phyloP scores from a whole-genome alignment of 2,888 invertebrate genomes.

The Leptura quadrifasciata region DNA sequence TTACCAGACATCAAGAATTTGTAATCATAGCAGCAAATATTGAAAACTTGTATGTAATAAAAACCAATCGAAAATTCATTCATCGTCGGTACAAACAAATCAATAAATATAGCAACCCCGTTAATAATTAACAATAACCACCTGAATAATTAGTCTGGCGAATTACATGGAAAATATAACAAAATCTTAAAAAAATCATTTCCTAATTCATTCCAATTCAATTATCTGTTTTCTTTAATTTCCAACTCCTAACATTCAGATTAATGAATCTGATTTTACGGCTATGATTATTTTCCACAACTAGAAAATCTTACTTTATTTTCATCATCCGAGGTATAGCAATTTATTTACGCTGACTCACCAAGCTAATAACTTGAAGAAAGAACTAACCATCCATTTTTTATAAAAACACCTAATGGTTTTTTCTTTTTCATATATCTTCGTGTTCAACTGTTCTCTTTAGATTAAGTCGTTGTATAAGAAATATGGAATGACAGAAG shows the following conservation, averaged over 20 bases:
- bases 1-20: no score
- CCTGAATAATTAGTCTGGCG: no score
- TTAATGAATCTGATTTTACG: not conserved
- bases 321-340: constrained; percentile 20
- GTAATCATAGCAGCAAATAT: no score
- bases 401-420: constrained; percentile 37
- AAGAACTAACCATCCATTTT: constrained; percentile 38
- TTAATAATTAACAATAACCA: no score
- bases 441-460: constrained; percentile 52
- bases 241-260: not conserved
- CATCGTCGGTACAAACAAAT: no score
- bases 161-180: no score
- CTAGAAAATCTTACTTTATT: not conserved
- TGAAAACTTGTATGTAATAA: no score
- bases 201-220: no score
- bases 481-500: constrained; percentile 58
- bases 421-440: constrained; percentile 50
- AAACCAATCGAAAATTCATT: no score
- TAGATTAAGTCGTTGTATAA: constrained; percentile 53
- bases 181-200: no score
- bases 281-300: not conserved
- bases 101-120: no score
- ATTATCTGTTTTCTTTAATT: no score
- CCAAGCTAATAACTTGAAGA: constrained; percentile 27
- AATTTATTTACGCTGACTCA: constrained; percentile 37